Evolutionary conservation across 2,113 vertebrate species (phyloP).

Genomic region (Redunca redunca): DNA sequence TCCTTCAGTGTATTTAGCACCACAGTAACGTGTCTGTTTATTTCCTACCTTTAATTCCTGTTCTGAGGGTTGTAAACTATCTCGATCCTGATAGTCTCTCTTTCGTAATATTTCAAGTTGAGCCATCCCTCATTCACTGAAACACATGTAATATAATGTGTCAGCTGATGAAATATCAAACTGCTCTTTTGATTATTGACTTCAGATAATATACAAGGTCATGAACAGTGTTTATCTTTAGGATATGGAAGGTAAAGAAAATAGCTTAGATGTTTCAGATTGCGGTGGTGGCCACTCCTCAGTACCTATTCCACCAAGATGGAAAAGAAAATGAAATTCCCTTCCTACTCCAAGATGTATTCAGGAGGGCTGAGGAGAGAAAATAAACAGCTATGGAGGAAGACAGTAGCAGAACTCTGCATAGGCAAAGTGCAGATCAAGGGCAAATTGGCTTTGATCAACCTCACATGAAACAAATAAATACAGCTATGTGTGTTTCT

Average conservation of each 20-base stretch:
- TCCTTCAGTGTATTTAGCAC: not conserved
- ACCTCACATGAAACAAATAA: not conserved
- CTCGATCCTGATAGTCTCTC: not conserved
- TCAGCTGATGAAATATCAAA: not conserved
- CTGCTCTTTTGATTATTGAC: not conserved
- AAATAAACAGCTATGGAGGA: not conserved
- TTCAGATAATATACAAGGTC: not conserved
- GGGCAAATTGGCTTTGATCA: not conserved
- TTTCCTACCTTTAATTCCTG: not conserved
- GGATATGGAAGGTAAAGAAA: not conserved
- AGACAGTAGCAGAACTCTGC: not conserved
- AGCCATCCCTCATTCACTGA: not conserved
- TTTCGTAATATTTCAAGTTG: not conserved
- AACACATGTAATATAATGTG: not conserved
- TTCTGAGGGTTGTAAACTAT: not conserved
- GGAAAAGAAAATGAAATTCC: not conserved
- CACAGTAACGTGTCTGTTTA: not conserved
- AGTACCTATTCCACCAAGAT: not conserved
- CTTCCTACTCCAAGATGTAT: not conserved
- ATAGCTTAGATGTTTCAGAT: not conserved
- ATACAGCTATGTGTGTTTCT: not conserved
- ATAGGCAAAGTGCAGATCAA: not conserved
- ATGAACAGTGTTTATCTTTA: not conserved
- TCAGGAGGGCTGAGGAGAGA: not conserved
- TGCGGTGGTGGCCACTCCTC: not conserved